Conservation (phyloP, 2,113 vertebrate genomes). For the Zootoca vivipara region DNA sequence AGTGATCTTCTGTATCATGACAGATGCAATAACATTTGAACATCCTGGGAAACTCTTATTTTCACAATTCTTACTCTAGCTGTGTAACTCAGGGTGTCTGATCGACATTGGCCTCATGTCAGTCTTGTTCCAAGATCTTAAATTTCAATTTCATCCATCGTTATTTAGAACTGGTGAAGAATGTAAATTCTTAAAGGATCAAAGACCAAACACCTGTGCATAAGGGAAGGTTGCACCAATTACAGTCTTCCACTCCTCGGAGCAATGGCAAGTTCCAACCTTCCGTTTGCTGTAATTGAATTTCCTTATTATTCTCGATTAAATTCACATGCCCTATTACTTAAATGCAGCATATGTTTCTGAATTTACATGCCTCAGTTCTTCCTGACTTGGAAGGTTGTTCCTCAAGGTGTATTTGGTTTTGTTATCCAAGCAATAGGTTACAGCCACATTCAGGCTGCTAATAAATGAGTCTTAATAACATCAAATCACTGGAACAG, state of each 20-base stretch:
- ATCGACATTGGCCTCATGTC: background rate
- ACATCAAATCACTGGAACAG: conserved; percentile 25
- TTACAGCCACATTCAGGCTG: background rate
- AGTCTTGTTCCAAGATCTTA: background rate
- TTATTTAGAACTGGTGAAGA: background rate
- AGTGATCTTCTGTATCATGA: background rate
- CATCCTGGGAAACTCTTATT: background rate
- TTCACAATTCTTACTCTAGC: background rate
- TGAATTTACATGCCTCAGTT: background rate
- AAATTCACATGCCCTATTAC: conserved; percentile 5
- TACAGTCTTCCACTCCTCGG: background rate
- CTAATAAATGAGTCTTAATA: background rate
- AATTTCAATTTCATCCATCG: conserved; percentile 10
- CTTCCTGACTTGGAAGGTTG: background rate
- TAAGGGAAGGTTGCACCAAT: background rate
- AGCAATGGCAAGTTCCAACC: background rate
- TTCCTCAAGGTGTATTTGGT: background rate
- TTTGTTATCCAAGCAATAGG: background rate
- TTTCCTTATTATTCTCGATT: conserved; percentile 26
- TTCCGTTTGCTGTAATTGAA: conserved; percentile 27
- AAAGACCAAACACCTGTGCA: conserved; percentile 22
- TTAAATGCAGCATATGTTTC: background rate
- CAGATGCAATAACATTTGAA: background rate
- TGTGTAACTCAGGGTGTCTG: background rate
- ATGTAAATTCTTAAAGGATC: conserved; percentile 19